Base-by-base conservation (phyloP, 2,888 invertebrate genomes). In the Tenthredo mesomela region DNA sequence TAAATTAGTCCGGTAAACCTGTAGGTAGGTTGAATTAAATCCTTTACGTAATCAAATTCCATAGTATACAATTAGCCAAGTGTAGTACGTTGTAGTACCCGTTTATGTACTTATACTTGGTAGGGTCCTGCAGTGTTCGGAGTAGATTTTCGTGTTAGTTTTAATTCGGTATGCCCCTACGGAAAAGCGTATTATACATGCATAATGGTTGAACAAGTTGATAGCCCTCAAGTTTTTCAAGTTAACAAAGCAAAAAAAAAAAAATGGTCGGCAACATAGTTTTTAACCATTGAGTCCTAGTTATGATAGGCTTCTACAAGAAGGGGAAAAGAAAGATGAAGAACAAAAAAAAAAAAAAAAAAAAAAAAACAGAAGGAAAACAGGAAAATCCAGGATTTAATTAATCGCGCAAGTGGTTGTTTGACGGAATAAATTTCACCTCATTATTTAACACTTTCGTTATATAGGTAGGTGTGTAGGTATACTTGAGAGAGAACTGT, bases 1-100 rank as follows among this genome's bases (percentile, higher is more conserved):
- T 18, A 77, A 77, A 77, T 77, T 77, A 77, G 77, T 77, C 54
- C 9, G 77, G 77, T 33, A 77, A 77, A 77, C 77, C 77, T 77
- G 25, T 77, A 29, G 54, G 25, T 77, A 29, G 77, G 50, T 29
- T 33, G 29, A 54, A 77, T 54, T 77, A 54, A 77, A 77, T 77
- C 54, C 29, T 50, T 33, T 25, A 3, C 77, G 25, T 54, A 77
- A 77, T 77, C 77, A 77, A 77, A 77, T 77, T 77, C 18, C 33
- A 2, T 29, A 54, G 50, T 50, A 50, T 50, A 77, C 12, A 21
- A 12, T 15, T 25, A 33, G 29, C 29, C 50, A 37, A 33, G 73
- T 43, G 7, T 70, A 70, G 1, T 47, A 21, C 75, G n/a, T 37
- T 40, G 70, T 37, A 71, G 71, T 77, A 77, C 77, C 54, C 33